Evolutionary conservation across 2,113 vertebrate species (phyloP), one percentile per base, ranked within the genome.

Genomic region (Zosterops japonicus): DNA sequence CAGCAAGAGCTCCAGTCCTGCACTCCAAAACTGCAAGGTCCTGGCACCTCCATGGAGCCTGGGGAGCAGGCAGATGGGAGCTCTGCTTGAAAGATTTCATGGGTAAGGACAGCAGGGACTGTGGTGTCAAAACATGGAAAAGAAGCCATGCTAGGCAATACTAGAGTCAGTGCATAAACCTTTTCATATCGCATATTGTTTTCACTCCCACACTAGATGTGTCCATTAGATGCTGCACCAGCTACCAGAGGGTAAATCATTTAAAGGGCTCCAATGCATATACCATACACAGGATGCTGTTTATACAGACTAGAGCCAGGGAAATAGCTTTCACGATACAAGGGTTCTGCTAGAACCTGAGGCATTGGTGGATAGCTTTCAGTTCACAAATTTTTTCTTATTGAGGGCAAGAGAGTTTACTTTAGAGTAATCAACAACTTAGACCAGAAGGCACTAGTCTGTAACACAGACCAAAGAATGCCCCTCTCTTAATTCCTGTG

Each of bases 291-390:
- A 50, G 60, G 68, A 49, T 60, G 65, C 44, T 86, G 33, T 87
- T 75, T 89, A 46, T 70, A 53, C 28, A 75, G 20, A 44, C 21
- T 46, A 33, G 18, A 75, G 59, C 11, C 33, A 59, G 60, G 39
- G 9, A 87, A 93, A 74, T 41, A 83, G 56, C 76, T 94, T 94
- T 94, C 75, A 87, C 36, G 33, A 33, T 64, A 49, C 88, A 92
- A 83, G 6, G 24, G 35, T 14, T 91, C 81, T 78, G 25, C 44
- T 71, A 70, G 56, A 89, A 81, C 52, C 79, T 56, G 53, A 46
- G 92, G 79, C 82, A 75, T 68, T 31, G 20, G 14, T 53, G 89
- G 55, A 56, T 68, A 80, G 35, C 64, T 92, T 91, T 76, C 70
- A 36, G 47, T 86, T 93, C n/a, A 81, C 41, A 71, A 10, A 60